A percentile compares a stretch with the other conserved stretches of the same genome.
phyloP scores from a whole-genome alignment of 2,113 vertebrate species.

The Cephalopholis sonnerati region DNA sequence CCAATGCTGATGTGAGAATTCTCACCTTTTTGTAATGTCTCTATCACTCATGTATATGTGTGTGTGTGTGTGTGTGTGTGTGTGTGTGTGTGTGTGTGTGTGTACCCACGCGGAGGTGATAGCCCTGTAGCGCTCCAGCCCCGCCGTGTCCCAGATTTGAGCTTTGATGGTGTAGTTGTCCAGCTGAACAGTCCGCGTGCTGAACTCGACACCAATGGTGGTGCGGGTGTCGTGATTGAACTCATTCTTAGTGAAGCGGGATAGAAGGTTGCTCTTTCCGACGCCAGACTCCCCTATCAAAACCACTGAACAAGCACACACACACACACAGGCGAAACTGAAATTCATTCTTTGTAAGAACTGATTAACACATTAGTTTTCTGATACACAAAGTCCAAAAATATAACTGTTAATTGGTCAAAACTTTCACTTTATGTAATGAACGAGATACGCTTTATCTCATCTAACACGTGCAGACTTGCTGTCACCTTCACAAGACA shows the following conservation, averaged over 20 bases:
- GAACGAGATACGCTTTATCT: slow-evolving; percentile 20
- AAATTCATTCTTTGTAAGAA: neutral
- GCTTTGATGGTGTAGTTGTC: slow-evolving; percentile 89
- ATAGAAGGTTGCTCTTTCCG: slow-evolving; percentile 86
- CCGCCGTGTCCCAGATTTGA: slow-evolving; percentile 98
- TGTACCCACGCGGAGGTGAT: slow-evolving; percentile 95
- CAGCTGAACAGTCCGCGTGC: slow-evolving; percentile 91
- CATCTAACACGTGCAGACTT: slow-evolving; percentile 4
- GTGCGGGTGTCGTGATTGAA: slow-evolving; percentile 96
- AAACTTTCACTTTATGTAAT: neutral
- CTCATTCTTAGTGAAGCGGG: slow-evolving; percentile 95
- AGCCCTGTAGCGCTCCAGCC: slow-evolving; percentile 95
- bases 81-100: slow-evolving; percentile 36
- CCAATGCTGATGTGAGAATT: slow-evolving; percentile 3
- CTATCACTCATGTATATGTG: neutral
- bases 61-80: slow-evolving; percentile 6
- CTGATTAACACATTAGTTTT: neutral
- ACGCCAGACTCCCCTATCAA: slow-evolving; percentile 90
- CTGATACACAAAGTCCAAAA: neutral
- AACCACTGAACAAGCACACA: slow-evolving; percentile 85
- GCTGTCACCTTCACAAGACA: slow-evolving; percentile 23
- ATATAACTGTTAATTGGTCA: too few relatives aligned
- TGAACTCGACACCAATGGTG: slow-evolving; percentile 98
- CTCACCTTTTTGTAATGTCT: neutral
- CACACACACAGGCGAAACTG: neutral